Evolutionary conservation across 2,797 vertebrate species (phyloP).

Genomic region (Anguilla obscura): DNA sequence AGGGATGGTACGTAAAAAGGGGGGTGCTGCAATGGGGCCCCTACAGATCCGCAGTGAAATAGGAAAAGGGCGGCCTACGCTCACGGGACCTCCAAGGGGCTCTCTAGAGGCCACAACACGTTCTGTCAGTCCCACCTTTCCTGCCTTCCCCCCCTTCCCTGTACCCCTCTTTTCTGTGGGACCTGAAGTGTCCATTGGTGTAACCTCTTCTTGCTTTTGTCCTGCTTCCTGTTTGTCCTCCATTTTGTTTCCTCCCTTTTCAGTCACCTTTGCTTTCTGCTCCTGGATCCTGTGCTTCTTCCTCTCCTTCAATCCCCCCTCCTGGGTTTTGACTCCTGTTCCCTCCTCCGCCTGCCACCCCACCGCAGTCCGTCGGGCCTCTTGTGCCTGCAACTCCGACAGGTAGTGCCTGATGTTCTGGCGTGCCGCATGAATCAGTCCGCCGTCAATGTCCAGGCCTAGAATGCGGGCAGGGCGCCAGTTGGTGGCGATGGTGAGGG

Average conservation of each 20-base stretch:
- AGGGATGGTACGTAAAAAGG: conserved; percentile 55
- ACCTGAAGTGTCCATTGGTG: conserved; percentile 3
- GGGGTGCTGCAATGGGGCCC: conserved; percentile 78
- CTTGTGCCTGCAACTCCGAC: conserved; percentile 70
- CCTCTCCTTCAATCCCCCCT: not conserved
- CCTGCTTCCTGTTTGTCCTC: conserved; percentile 1
- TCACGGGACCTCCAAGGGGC: conserved; percentile 39
- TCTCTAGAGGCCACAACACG: not conserved
- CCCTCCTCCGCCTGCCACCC: conserved; percentile 33
- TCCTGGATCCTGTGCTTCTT: not conserved
- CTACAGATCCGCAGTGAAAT: conserved; percentile 74
- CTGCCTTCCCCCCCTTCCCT: not conserved
- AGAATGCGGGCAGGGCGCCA: conserved; percentile 80
- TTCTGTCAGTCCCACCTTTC: conserved; percentile 1
- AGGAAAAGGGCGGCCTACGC: conserved; percentile 59
- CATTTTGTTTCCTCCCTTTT: not conserved
- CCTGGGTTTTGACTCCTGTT: not conserved
- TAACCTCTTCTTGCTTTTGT: not conserved
- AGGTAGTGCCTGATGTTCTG: conserved; percentile 87
- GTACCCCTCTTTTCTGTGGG: not conserved
- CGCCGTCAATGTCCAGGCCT: conserved; percentile 82
- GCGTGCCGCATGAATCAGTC: conserved; percentile 75
- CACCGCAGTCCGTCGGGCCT: conserved; percentile 30
- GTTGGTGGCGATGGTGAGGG: conserved; percentile 75
- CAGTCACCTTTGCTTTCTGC: not conserved